phyloP scores from a whole-genome alignment of 1,140 invertebrate species.

The Papilio polyxenes region DNA sequence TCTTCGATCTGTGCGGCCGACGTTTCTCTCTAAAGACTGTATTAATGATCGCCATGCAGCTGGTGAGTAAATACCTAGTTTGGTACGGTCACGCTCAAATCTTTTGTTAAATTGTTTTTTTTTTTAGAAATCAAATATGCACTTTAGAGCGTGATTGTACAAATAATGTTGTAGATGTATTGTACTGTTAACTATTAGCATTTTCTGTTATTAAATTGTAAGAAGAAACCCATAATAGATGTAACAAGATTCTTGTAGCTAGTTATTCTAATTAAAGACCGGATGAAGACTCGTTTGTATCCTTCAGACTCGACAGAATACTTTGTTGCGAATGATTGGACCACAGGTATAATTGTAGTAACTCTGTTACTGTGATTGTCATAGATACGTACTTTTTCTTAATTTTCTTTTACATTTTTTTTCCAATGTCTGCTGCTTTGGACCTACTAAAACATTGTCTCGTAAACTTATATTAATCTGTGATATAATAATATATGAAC shows the following conservation, averaged over 20 bases:
- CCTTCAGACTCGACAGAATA: neutral
- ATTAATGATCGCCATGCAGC: slow-evolving; percentile 99
- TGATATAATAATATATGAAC: too few relatives aligned
- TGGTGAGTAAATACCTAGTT: slow-evolving; percentile 85
- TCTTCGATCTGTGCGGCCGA: slow-evolving; percentile 99
- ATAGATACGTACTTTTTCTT: neutral
- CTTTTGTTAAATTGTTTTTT: neutral
- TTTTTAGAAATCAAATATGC: neutral
- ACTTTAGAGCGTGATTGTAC: neutral
- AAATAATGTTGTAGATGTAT: neutral
- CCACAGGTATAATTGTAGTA: neutral
- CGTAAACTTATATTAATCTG: too few relatives aligned
- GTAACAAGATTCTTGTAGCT: neutral
- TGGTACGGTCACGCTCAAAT: neutral
- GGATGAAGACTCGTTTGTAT: slow-evolving; percentile 5
- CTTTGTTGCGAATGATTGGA: neutral
- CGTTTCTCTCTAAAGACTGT: slow-evolving; percentile 99
- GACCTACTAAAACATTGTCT: too few relatives aligned
- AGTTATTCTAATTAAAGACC: neutral
- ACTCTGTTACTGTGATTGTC: neutral
- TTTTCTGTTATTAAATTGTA: neutral
- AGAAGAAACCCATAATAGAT: slow-evolving; percentile 4
- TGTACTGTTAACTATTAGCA: neutral
- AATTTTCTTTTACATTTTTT: neutral
- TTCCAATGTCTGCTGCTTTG: neutral